A percentile compares a stretch with the other conserved stretches of the same genome.
Conservation (phyloP, 2,797 vertebrate species). For the Macropodus opercularis region DNA sequence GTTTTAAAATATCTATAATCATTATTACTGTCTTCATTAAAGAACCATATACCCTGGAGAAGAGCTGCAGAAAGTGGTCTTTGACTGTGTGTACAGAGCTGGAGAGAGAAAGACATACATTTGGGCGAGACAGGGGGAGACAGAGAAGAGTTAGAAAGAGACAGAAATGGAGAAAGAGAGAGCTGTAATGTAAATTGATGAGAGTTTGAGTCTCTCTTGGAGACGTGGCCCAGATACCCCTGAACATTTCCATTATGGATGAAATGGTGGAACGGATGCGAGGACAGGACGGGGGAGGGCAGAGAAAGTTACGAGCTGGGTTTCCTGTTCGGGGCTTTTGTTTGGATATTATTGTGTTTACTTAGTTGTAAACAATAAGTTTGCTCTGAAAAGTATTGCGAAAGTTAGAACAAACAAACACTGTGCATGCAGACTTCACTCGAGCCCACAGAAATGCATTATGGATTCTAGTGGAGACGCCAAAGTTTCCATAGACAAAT, state of each 20-base stretch:
- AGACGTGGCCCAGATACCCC: slow-evolving; percentile 70
- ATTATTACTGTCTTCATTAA: slow-evolving; percentile 79
- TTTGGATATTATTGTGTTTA: slow-evolving; percentile 12
- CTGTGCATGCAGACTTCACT: background rate
- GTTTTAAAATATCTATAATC: slow-evolving; percentile 78
- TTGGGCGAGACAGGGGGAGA: slow-evolving; percentile 57
- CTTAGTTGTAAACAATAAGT: slow-evolving; percentile 6
- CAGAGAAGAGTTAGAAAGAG: slow-evolving; percentile 43
- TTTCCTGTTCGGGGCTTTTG: slow-evolving; percentile 30
- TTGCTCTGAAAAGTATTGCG: background rate
- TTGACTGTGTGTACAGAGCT: slow-evolving; percentile 70
- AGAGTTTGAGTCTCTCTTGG: slow-evolving; percentile 69
- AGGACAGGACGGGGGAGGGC: slow-evolving; percentile 10
- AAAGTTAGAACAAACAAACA: background rate
- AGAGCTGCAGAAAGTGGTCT: slow-evolving; percentile 71
- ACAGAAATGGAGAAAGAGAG: slow-evolving; percentile 33
- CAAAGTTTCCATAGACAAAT: slow-evolving; percentile 9
- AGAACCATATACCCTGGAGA: slow-evolving; percentile 77
- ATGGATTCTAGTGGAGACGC: background rate
- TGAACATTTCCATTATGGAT: slow-evolving; percentile 64
- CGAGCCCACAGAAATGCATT: background rate
- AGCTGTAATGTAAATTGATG: slow-evolving; percentile 72
- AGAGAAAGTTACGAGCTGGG: slow-evolving; percentile 6
- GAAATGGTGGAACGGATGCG: slow-evolving; percentile 43
- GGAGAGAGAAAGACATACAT: slow-evolving; percentile 62